Conservation (phyloP, 2,797 vertebrate genomes). For the Sternarchorhynchus goeldii region DNA sequence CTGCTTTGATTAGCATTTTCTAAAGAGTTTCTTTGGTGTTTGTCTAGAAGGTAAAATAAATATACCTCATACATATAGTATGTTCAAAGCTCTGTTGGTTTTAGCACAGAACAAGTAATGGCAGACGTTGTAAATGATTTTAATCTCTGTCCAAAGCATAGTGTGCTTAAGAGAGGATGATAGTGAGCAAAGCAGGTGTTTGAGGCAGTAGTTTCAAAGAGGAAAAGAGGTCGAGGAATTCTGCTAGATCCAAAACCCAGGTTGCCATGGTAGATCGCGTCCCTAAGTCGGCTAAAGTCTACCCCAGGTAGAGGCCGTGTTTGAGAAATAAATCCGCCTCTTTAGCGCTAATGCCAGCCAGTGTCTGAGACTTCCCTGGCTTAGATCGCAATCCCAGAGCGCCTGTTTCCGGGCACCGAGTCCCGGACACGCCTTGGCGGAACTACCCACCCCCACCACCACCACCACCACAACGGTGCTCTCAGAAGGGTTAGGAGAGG, state of each 20-base stretch:
- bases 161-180: slow-evolving; percentile 44
- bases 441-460: slow-evolving; percentile 36
- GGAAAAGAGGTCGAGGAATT: slow-evolving; percentile 51
- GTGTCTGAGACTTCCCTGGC: slow-evolving; percentile 72
- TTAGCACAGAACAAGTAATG: slow-evolving; percentile 46
- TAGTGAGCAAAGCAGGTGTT: slow-evolving; percentile 40
- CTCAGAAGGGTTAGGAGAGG: slow-evolving; percentile 39
- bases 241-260: slow-evolving; percentile 62
- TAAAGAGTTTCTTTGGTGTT: slow-evolving; percentile 39
- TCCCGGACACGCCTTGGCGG: slow-evolving; percentile 25
- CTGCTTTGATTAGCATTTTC: slow-evolving; percentile 38
- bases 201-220: slow-evolving; percentile 23
- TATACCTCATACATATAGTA: not conserved
- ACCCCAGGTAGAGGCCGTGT: slow-evolving; percentile 67
- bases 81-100: slow-evolving; percentile 32
- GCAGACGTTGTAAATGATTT: slow-evolving; percentile 47
- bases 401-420: slow-evolving; percentile 29
- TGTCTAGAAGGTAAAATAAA: slow-evolving; percentile 34
- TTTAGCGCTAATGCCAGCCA: slow-evolving; percentile 74
- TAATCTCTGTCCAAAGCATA: slow-evolving; percentile 32
- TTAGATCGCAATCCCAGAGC: slow-evolving; percentile 58
- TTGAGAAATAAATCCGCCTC: slow-evolving; percentile 77
- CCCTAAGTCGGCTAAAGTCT: slow-evolving; percentile 71
- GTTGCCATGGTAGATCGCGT: slow-evolving; percentile 66
- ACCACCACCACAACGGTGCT: slow-evolving; percentile 11